Base-by-base conservation (phyloP, 2,797 vertebrate genomes). In the Liparis tanakae region DNA sequence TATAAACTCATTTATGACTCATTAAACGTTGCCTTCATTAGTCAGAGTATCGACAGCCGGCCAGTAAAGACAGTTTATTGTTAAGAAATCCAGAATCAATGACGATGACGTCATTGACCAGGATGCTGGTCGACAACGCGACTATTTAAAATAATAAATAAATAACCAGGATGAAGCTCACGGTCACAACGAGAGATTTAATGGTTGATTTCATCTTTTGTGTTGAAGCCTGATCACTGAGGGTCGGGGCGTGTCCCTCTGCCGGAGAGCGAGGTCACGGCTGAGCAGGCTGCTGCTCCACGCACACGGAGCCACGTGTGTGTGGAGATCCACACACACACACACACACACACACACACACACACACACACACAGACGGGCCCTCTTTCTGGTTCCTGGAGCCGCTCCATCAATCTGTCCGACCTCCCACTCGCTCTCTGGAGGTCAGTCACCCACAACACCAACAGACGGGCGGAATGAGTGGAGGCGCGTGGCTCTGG, bases 301-400 rank as follows among this genome's bases (percentile, higher is more conserved):
- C 10, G 25, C 54, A 59, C 74, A 76, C 2, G 12, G 15, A 65
- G 60, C 7, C 33, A 30, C 3, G 17, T 72, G 75, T 59, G 66
- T 37, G 30, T 78, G 84, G 76, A 81, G 86, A 88, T 88, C n/a
- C 25, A 30, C 25, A 30, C 25, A 30, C 74, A 18, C 76, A 64
- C 69, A 59, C 54, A 73, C 67, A 72, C 33, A 68, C 25, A 30
- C 25, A 30, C 25, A 30, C 74, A 18, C 25, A 30, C 25, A 30
- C 25, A 30, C 74, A 18, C 76, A 64, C 69, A 59, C 54, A 73
- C 67, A 72, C 33, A 68, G 67, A 78, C 39, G 56, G 63, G 53
- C 39, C 20, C 30, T 53, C 43, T 60, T 30, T 71, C 81, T 57
- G 25, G 46, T 56, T 72, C 60, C 6, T 51, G 58, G 55, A n/a